Conservation (phyloP, 2,113 vertebrate genomes). For the Leptodactylus fuscus region DNA sequence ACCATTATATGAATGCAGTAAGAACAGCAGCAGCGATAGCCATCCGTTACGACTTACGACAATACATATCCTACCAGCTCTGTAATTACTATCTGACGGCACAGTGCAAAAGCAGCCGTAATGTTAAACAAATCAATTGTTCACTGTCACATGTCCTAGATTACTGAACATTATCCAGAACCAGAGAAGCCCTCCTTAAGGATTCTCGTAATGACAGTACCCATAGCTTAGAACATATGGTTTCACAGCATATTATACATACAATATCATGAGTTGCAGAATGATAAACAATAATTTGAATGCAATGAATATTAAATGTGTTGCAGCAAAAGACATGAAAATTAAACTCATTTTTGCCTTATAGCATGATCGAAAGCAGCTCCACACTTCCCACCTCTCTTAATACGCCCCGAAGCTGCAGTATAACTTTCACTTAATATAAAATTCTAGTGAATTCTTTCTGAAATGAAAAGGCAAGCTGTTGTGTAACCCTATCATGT, state of each 20-base stretch:
- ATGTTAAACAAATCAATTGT: slow-evolving; percentile 21
- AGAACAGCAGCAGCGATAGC: neutral
- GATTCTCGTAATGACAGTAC: neutral
- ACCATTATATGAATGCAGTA: slow-evolving; percentile 14
- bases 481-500: neutral
- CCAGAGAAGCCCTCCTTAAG: neutral
- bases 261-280: neutral
- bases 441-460: neutral
- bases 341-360: neutral
- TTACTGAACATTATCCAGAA: neutral
- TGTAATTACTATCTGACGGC: slow-evolving; percentile 4
- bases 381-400: neutral
- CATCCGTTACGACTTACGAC: neutral
- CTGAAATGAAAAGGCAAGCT: neutral
- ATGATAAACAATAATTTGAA: neutral
- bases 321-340: neutral
- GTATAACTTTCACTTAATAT: neutral
- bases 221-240: neutral
- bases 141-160: slow-evolving; percentile 12
- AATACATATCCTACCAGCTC: neutral
- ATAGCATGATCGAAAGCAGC: neutral
- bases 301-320: neutral
- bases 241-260: neutral
- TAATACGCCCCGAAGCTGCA: neutral
- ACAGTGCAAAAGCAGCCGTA: neutral